phyloP scores from a whole-genome alignment of 2,113 vertebrate species.

The Cyrtonyx montezumae region DNA sequence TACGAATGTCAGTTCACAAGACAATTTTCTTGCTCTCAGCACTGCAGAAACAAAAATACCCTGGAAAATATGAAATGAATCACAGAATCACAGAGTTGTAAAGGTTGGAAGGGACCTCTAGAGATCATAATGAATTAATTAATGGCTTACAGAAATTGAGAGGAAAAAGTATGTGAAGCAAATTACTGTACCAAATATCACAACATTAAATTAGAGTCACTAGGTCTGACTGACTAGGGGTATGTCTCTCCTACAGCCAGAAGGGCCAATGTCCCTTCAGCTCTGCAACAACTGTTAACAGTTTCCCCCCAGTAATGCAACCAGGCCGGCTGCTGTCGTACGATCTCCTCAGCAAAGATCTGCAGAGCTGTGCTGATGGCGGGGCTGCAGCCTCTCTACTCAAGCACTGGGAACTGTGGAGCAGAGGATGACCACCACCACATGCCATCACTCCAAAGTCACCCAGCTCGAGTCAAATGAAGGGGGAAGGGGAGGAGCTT shows the following conservation, averaged over 20 bases:
- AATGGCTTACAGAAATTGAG: not conserved
- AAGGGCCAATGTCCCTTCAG: not conserved
- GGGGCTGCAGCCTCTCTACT: not conserved
- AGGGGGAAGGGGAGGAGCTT: not conserved
- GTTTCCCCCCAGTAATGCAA: not conserved
- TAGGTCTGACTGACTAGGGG: not conserved
- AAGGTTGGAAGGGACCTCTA: too few species aligned
- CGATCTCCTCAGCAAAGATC: not conserved
- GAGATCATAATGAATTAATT: not conserved
- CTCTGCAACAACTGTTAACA: not conserved
- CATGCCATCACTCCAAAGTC: not conserved
- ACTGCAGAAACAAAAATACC: not conserved
- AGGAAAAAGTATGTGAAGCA: not conserved
- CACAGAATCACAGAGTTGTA: too few species aligned
- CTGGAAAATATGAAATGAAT: not conserved
- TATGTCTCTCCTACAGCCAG: not conserved
- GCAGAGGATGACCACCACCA: not conserved
- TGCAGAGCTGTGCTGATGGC: not conserved
- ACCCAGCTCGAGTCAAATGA: not conserved
- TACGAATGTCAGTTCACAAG: not conserved
- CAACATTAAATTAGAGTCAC: not conserved
- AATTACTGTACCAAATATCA: not conserved
- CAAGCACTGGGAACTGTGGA: not conserved
- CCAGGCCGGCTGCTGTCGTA: not conserved
- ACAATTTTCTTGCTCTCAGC: not conserved